Evolutionary conservation across 2,113 vertebrate species (phyloP).

Genomic region (Halcyon senegalensis): DNA sequence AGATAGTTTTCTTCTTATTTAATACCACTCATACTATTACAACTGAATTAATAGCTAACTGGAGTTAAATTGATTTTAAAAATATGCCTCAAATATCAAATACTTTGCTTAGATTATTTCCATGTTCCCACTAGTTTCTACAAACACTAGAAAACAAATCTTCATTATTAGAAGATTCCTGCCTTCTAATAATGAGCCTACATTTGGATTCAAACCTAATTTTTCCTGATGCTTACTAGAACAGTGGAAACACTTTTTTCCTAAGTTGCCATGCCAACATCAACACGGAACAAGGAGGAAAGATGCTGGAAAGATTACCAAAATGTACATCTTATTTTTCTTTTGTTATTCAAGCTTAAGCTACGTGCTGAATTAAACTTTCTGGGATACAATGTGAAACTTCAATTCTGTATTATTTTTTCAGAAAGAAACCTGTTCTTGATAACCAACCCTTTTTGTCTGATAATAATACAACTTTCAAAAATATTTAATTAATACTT

Average conservation of each 20-base stretch:
- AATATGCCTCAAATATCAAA: background rate
- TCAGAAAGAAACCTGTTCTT: background rate
- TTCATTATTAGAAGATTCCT: background rate
- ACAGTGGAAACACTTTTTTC: background rate
- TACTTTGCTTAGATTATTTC: background rate
- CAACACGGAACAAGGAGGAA: background rate
- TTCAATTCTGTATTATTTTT: background rate
- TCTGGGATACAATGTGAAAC: background rate
- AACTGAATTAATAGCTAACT: background rate
- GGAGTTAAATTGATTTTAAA: background rate
- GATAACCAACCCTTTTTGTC: background rate
- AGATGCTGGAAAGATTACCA: background rate
- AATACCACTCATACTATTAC: background rate
- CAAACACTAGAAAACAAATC: background rate
- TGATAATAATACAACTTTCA: background rate
- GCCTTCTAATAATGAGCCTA: background rate
- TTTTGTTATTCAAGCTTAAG: background rate
- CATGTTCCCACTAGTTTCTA: background rate
- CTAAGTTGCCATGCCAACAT: background rate
- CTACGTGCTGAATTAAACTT: background rate
- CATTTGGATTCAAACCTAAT: constrained; percentile 3
- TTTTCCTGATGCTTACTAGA: background rate
- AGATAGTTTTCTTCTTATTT: background rate
- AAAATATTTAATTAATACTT: background rate
- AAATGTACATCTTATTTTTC: constrained; percentile 16